Evolutionary conservation across 2,888 invertebrate genomes (phyloP), one percentile per base, ranked within the genome.

Genomic region (Lamproptera curius): DNA sequence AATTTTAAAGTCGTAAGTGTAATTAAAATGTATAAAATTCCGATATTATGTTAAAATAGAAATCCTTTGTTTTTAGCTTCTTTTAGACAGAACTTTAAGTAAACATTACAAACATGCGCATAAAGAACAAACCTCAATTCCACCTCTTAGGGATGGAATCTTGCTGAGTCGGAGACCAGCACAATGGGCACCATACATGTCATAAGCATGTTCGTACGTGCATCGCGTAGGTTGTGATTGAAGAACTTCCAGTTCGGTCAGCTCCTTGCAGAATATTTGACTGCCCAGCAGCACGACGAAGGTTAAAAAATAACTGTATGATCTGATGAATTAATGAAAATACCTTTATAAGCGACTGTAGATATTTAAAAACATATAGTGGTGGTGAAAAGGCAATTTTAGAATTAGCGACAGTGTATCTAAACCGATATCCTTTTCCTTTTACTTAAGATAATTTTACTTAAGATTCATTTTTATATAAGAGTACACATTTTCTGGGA

Each of bases 111-210:
- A n/a, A n/a, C n/a, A n/a, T n/a, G n/a, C n/a, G n/a, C n/a, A n/a
- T n/a, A 6, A 31, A 5, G 11, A 38, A 59, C 57, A 49, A 53
- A 91, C 91, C 89, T 91, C 88, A 56, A 91, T 88, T 37, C 87
- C 80, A 10, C 76, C 64, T 57, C 78, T 87, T 26, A 91, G 69
- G 52, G 58, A 75, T 0, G 91, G 91, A 53, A 91, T 76, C 41
- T 81, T 77, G 14, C 60, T 58, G 2, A 90, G 73, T 16, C 81
- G 77, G 15, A 89, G 73, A 0, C 84, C 79, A 2, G 72, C 77
- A 65, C 91, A 91, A 53, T 85, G 77, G 0, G 89, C 91, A 1
- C 90, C 90, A 15, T 89, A 78, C 89, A 90, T 89, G 4, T 86
- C 80, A 58, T 70, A 85, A 0, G 81, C 81, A 39, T 82, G 80